Percentiles rank a stretch among this genome's conserved stretches.
phyloP scores from a whole-genome alignment of 2,888 invertebrate genomes.

The Archaeoteleia sp. region DNA sequence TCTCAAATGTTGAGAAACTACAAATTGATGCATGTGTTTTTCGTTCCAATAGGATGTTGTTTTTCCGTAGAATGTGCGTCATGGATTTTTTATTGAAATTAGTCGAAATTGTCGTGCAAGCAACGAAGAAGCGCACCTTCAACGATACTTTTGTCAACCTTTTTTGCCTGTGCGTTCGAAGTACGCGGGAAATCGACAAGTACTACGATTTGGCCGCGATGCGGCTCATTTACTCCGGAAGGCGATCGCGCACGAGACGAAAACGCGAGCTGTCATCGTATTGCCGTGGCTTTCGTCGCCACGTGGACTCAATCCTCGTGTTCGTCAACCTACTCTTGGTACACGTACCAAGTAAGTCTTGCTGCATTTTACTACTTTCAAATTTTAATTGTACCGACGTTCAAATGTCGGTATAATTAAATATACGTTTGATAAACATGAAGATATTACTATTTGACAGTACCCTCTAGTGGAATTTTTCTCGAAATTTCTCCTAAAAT shows the following conservation, averaged over 20 bases:
- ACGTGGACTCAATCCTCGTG: conserved; percentile 62
- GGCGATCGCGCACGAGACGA: conserved; percentile 49
- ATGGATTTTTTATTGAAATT: too few relatives aligned
- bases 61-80: too few relatives aligned
- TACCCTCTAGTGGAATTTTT: too few relatives aligned
- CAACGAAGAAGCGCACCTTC: neutral
- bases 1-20: too few relatives aligned
- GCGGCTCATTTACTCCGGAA: conserved; percentile 48
- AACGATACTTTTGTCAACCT: neutral
- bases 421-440: too few relatives aligned
- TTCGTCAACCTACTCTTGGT: conserved; percentile 56
- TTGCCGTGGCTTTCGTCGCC: conserved; percentile 52
- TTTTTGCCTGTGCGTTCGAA: conserved; percentile 3
- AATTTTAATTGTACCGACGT: too few relatives aligned
- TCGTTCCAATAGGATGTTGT: too few relatives aligned
- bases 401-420: too few relatives aligned
- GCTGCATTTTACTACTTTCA: neutral
- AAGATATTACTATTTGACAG: too few relatives aligned
- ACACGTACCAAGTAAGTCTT: conserved; percentile 57
- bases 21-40: too few relatives aligned
- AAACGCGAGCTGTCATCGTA: conserved; percentile 35
- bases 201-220: conserved; percentile 45
- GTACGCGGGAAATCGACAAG: conserved; percentile 16
- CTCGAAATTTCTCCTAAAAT: too few relatives aligned
- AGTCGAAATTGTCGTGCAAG: too few relatives aligned